These are phyloP conservation scores for Pholis gunnellus DNA, from an alignment of 2,113 vertebrate genomes.

Conservation along the genomic window DNA sequence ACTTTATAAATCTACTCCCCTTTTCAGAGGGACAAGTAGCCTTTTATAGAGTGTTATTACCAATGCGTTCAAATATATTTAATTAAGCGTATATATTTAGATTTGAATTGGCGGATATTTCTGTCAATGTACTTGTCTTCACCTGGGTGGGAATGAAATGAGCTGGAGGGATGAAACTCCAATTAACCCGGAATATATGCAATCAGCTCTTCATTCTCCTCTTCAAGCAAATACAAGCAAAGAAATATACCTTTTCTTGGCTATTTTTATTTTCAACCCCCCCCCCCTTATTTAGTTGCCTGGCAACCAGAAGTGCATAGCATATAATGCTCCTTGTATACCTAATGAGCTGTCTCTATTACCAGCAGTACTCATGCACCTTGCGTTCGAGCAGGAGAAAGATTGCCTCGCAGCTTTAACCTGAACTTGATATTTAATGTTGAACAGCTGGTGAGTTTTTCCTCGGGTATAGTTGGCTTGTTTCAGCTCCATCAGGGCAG, in stretches of 20 bases:
- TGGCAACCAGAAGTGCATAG: conserved; percentile 66
- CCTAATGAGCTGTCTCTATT: conserved; percentile 21
- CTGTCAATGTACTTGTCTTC: conserved; percentile 30
- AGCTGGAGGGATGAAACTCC: conserved; percentile 36
- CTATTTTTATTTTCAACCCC: conserved; percentile 57
- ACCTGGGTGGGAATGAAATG: conserved; percentile 41
- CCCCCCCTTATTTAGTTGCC: conserved; percentile 63
- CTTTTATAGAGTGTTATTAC: neutral
- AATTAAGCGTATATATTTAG: conserved; percentile 57
- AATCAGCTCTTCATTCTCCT: conserved; percentile 21
- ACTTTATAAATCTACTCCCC: neutral
- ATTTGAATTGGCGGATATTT: conserved; percentile 46
- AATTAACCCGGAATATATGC: conserved; percentile 17
- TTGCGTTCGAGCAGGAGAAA: neutral
- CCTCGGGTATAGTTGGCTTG: neutral
- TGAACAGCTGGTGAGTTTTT: neutral
- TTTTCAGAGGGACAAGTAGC: neutral
- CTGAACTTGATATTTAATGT: neutral
- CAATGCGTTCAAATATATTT: neutral
- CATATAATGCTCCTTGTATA: conserved; percentile 30
- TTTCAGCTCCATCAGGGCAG: conserved; percentile 1
- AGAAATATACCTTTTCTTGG: conserved; percentile 35
- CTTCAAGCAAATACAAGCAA: conserved; percentile 20
- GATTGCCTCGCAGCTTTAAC: neutral
- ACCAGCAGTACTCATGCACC: conserved; percentile 7